Percentiles rank a stretch among this genome's conserved stretches.
Evolutionary conservation across 2,888 invertebrate genomes (phyloP).

Genomic region (Stenoptilia bipunctidactyla): DNA sequence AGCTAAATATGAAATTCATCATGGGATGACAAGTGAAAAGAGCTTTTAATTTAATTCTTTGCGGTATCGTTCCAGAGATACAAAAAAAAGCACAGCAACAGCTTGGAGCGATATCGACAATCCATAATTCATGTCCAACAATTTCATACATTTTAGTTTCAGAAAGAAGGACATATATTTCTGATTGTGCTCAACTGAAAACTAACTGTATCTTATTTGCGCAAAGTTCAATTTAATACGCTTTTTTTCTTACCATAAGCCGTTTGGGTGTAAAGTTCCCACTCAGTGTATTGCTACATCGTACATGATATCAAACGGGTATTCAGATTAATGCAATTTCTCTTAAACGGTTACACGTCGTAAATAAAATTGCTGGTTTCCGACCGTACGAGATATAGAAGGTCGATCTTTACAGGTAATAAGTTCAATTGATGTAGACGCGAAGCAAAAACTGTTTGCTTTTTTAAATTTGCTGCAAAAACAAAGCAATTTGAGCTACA

Average conservation of each 20-base stretch:
- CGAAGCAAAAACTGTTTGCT: background rate
- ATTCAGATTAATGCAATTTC: slow-evolving; percentile 71
- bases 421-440: slow-evolving; percentile 42
- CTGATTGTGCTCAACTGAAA: slow-evolving; percentile 27
- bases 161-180: slow-evolving; percentile 22
- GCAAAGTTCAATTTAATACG: slow-evolving; percentile 28
- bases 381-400: slow-evolving; percentile 36
- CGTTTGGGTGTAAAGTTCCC: slow-evolving; percentile 22
- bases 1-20: slow-evolving; percentile 65
- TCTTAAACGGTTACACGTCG: slow-evolving; percentile 71
- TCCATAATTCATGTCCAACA: slow-evolving; percentile 72
- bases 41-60: slow-evolving; percentile 72
- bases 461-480: too few relatives aligned
- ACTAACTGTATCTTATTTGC: slow-evolving; percentile 27
- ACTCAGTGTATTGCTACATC: slow-evolving; percentile 65
- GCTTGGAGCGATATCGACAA: slow-evolving; percentile 71
- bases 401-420: slow-evolving; percentile 37
- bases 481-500: too few relatives aligned
- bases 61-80: slow-evolving; percentile 62
- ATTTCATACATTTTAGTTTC: slow-evolving; percentile 58
- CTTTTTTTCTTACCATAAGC: slow-evolving; percentile 23
- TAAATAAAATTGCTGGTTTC: slow-evolving; percentile 67
- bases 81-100: slow-evolving; percentile 65
- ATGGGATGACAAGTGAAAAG: slow-evolving; percentile 69
- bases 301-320: slow-evolving; percentile 67